Conservation (phyloP, 2,113 vertebrate species). For the Corvus cornix region DNA sequence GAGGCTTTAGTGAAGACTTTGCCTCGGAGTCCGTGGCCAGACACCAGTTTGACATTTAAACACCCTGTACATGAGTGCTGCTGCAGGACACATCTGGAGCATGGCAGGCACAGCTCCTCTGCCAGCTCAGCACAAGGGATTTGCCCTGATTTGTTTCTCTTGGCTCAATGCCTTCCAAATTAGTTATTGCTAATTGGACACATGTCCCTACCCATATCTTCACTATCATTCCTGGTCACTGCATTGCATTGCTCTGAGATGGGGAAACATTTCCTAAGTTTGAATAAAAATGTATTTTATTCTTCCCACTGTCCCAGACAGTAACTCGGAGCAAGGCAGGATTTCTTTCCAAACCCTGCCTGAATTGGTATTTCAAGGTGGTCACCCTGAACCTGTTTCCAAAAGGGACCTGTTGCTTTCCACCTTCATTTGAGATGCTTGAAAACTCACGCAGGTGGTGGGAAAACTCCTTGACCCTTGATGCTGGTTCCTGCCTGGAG, state of each 20-base stretch:
- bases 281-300: background rate
- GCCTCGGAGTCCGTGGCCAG: background rate
- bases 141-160: background rate
- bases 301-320: background rate
- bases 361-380: background rate
- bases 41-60: background rate
- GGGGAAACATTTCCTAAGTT: background rate
- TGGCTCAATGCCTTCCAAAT: background rate
- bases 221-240: background rate
- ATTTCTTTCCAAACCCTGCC: background rate
- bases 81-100: background rate
- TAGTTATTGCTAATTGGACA: background rate
- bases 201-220: fast-evolving
- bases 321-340: background rate
- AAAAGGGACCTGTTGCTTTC: background rate
- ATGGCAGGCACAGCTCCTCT: background rate
- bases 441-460: background rate
- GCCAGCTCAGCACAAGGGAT: background rate
- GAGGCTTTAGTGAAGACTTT: background rate
- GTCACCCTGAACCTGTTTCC: background rate
- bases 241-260: background rate
- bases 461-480: background rate
- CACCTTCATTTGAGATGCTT: background rate
- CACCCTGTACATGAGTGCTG: background rate
- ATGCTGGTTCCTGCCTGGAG: background rate